These are phyloP conservation scores for Tanytarsus gracilentus DNA, from an alignment of 2,888 invertebrate species.

Conservation along the genomic window DNA sequence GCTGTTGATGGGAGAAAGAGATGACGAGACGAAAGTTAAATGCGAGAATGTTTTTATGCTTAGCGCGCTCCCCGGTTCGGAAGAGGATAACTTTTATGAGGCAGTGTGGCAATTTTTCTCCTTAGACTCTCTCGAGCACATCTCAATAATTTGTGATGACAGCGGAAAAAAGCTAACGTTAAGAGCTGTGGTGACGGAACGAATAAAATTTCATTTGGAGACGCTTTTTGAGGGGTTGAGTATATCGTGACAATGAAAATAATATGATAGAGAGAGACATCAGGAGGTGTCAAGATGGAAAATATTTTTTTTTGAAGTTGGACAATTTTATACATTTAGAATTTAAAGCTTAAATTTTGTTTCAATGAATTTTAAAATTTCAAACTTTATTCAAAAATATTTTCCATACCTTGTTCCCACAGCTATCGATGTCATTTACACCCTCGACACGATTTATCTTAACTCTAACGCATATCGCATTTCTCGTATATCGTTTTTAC, in stretches of 20 bases:
- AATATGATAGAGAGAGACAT: no score
- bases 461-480: no score
- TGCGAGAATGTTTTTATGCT: background rate
- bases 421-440: no score
- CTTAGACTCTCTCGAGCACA: background rate
- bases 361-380: no score
- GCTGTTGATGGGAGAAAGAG: background rate
- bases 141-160: background rate
- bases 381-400: no score
- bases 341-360: no score
- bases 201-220: background rate
- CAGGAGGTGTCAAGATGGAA: no score
- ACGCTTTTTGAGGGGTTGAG: slow-evolving; percentile 11
- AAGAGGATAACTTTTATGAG: background rate
- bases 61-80: slow-evolving; percentile 4
- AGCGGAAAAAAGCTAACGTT: background rate
- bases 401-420: no score
- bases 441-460: no score
- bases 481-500: background rate
- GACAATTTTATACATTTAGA: no score
- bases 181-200: slow-evolving; percentile 1
- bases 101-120: slow-evolving; percentile 16
- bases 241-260: no score
- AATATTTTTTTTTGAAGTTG: no score
- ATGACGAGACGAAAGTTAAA: background rate